Percentiles rank a stretch among this genome's conserved stretches.
These are phyloP conservation scores for Danaus melanippus DNA, from an alignment of 1,140 invertebrate genomes.

Conservation along the genomic window DNA sequence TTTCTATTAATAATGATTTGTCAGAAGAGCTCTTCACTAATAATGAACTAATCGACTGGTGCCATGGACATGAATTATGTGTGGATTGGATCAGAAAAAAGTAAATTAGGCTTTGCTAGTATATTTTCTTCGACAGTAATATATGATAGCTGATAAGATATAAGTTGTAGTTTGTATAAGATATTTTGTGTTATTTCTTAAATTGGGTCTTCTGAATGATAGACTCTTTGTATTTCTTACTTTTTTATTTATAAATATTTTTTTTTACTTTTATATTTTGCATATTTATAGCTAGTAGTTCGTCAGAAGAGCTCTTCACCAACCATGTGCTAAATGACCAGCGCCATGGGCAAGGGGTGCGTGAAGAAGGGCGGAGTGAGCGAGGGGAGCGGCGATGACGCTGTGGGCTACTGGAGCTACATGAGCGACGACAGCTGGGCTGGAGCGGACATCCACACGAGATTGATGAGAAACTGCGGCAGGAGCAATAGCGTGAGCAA, in stretches of 20 bases:
- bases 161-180: too few species aligned
- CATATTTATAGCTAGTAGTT: slow-evolving; percentile 29
- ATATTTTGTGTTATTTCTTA: too few species aligned
- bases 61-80: too few species aligned
- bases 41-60: too few species aligned
- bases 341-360: slow-evolving; percentile 19
- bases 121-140: too few species aligned
- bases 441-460: slow-evolving; percentile 32
- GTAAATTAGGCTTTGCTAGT: too few species aligned
- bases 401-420: slow-evolving; percentile 35
- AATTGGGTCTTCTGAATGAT: too few species aligned
- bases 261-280: slow-evolving; percentile 12
- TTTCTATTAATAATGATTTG: too few species aligned
- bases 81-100: too few species aligned
- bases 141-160: too few species aligned
- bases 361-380: slow-evolving; percentile 22
- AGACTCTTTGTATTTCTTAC: too few species aligned
- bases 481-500: slow-evolving; percentile 39
- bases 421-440: slow-evolving; percentile 30
- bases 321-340: slow-evolving; percentile 31
- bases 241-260: slow-evolving; percentile 16
- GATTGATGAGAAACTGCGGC: slow-evolving; percentile 51
- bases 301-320: slow-evolving; percentile 46
- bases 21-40: too few species aligned
- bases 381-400: slow-evolving; percentile 26